A percentile compares a stretch with the other conserved stretches of the same genome.
phyloP scores from a whole-genome alignment of 2,888 invertebrate species.

The Ametastegia equiseti region DNA sequence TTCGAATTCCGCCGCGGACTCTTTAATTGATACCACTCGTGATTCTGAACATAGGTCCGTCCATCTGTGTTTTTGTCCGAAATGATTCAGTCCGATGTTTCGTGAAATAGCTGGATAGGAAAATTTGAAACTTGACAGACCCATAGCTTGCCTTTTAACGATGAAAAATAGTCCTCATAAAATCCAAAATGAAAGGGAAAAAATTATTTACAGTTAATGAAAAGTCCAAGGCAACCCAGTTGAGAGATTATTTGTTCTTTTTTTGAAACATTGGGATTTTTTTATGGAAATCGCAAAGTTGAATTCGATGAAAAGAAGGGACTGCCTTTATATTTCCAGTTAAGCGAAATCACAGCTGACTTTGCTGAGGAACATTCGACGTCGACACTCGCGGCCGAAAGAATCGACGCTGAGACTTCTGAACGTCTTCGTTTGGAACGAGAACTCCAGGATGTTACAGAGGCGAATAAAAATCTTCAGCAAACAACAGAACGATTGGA shows the following conservation, averaged over 20 bases:
- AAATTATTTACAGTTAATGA: no score
- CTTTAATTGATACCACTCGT: no score
- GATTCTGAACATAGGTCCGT: no score
- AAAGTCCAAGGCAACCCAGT: no score
- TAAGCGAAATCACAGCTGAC: constrained; percentile 95
- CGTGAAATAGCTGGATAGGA: no score
- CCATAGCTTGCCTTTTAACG: no score
- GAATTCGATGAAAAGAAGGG: not conserved
- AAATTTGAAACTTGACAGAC: no score
- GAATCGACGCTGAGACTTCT: constrained; percentile 93
- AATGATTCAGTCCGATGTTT: no score
- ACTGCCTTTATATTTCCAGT: constrained; percentile 78
- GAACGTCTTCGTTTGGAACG: constrained; percentile 92
- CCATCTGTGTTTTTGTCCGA: no score
- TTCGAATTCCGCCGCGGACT: no score
- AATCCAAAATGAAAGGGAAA: no score
- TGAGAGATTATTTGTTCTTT: not conserved
- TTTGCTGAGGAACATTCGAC: constrained; percentile 95
- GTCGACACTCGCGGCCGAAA: constrained; percentile 91
- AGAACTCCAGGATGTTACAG: constrained; percentile 89
- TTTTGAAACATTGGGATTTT: constrained; percentile 37
- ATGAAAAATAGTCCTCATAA: no score
- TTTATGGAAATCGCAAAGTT: not conserved
- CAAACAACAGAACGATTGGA: constrained; percentile 89
- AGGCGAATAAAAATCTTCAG: constrained; percentile 86